Percentiles rank a stretch among this genome's conserved stretches.
These are phyloP conservation scores for Drosophila sechellia DNA, from an alignment of 1,140 invertebrate genomes.

Conservation along the genomic window DNA sequence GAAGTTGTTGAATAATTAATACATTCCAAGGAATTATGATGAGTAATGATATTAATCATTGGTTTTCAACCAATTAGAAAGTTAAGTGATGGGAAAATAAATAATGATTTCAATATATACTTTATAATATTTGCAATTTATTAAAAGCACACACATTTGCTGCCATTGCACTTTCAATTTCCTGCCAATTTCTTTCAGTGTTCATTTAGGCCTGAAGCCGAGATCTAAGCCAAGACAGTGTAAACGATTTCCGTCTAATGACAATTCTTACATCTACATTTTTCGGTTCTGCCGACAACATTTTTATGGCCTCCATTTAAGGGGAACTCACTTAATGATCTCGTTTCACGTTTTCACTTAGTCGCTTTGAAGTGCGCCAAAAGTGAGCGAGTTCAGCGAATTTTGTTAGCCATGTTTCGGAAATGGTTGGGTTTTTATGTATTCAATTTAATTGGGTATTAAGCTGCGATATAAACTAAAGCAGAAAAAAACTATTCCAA, in stretches of 20 bases:
- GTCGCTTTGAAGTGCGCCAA: slow-evolving; percentile 20
- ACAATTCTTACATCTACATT: slow-evolving; percentile 72
- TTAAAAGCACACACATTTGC: not conserved
- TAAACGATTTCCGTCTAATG: slow-evolving; percentile 73
- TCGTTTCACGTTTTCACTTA: slow-evolving; percentile 30
- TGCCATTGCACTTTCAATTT: too few species aligned
- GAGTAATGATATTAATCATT: too few species aligned
- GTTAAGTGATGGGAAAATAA: too few species aligned
- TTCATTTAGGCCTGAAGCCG: not conserved
- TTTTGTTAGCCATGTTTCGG: slow-evolving; percentile 48
- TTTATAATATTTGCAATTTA: too few species aligned
- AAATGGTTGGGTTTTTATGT: slow-evolving; percentile 33
- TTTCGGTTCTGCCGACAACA: slow-evolving; percentile 39
- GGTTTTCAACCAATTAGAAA: too few species aligned
- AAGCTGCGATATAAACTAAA: too few species aligned
- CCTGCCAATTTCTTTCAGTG: not conserved
- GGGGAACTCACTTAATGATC: slow-evolving; percentile 49
- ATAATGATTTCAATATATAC: too few species aligned
- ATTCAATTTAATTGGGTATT: not conserved
- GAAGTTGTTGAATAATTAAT: not conserved
- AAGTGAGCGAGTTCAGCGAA: slow-evolving; percentile 37
- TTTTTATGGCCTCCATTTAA: slow-evolving; percentile 57
- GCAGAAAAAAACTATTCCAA: too few species aligned
- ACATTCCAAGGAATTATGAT: too few species aligned
- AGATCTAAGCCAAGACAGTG: slow-evolving; percentile 16